Evolutionary conservation across 2,113 vertebrate species (phyloP), one percentile per base, ranked within the genome.

Genomic region (Nymphicus hollandicus): DNA sequence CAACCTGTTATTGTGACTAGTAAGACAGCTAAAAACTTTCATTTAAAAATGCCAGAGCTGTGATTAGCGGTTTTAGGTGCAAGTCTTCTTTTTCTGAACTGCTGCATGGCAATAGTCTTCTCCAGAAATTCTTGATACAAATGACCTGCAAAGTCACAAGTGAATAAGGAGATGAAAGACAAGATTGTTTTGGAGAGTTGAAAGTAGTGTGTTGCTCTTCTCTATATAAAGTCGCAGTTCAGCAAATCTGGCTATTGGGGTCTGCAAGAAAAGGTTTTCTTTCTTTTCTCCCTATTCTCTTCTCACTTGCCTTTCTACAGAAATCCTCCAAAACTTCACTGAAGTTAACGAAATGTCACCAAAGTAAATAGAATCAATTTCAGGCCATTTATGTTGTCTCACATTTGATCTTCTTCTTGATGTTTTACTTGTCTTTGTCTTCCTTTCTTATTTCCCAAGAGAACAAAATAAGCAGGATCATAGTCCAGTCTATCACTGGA

Each of bases 341-440:
- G 82, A 90, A 96, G 92, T 90, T 97, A 97, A 97, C 92, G 95
- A 94, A 96, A 94, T 96, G 92, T 96, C 95, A 95, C 60, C 64
- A 94, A 79, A 94, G 80, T 71, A 90, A 96, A 91, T 93, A 69
- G 93, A 96, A 96, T 95, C 86, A 64, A 93, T 96, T 95, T 88
- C 92, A 90, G 69, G 69, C 76, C 95, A 71, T 93, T 96, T 95
- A 90, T 91, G 92, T 88, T 96, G 95, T 83, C 90, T 93, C 92
- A 93, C 86, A 86, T 90, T 90, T 95, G 93, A 95, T 95, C 94
- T 88, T 88, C 28, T 73, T 83, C 87, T 85, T 70, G 76, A 94
- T 86, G 72, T 93, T 94, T 95, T 86, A 86, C 82, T 93, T 91
- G 64, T 53, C 84, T 95, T 95, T 92, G 70, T 88, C 82, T 94